phyloP scores from a whole-genome alignment of 1,140 invertebrate species.

The Gonatopus flavifemur region DNA sequence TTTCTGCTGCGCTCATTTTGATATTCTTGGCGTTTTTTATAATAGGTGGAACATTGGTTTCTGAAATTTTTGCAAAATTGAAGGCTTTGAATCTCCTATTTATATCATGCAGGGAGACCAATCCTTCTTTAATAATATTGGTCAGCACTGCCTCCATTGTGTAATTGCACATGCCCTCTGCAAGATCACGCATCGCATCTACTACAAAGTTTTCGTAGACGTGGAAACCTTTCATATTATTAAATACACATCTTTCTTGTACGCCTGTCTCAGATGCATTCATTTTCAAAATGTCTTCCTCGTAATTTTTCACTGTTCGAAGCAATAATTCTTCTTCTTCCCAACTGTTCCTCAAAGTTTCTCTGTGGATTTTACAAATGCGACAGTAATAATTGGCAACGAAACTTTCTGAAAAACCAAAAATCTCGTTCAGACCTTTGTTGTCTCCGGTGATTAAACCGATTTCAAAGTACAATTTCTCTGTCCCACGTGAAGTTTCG shows the following conservation, averaged over 20 bases:
- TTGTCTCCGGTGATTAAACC: slow-evolving; percentile 11
- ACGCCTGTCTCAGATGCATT: background rate
- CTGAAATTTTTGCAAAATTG: background rate
- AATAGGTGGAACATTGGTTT: background rate
- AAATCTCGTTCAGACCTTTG: slow-evolving; percentile 3
- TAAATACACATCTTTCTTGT: background rate
- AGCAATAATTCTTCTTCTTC: background rate
- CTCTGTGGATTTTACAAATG: background rate
- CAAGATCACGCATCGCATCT: background rate
- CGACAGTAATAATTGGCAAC: background rate
- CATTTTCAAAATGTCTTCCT: background rate
- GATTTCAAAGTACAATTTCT: slow-evolving; percentile 7
- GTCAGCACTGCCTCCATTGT: background rate
- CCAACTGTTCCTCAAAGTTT: background rate
- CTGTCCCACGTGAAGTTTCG: background rate
- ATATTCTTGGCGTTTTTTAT: background rate
- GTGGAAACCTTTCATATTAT: background rate
- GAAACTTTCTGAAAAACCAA: slow-evolving; percentile 8
- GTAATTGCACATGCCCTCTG: background rate
- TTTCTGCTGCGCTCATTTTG: background rate
- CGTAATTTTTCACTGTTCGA: background rate
- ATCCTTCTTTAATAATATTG: background rate
- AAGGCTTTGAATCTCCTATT: background rate
- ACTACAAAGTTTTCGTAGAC: background rate
- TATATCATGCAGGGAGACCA: background rate